Evolutionary conservation across 2,888 invertebrate species (phyloP), one percentile per base, ranked within the genome.

Genomic region (Bruchidius siliquastri): DNA sequence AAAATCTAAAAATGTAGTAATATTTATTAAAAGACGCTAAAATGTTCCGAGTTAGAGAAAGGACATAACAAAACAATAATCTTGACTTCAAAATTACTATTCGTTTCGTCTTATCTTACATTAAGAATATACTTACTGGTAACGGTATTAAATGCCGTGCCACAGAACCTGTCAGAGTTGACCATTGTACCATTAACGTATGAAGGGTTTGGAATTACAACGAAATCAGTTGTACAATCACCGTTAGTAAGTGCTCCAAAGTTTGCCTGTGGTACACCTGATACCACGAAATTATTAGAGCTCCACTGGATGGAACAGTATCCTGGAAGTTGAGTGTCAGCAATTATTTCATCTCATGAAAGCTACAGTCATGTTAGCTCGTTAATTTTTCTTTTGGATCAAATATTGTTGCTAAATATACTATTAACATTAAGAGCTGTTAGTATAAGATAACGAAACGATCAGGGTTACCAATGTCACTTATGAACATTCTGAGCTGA

Each of bases 141-240:
- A 70, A 92, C 91, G 1, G 91, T 83, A 0, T 90, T 88, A 78
- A 94, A 90, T 6, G 91, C 92, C 73, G 92, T 87, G 0, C 94
- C 94, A 82, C 94, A 95, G 86, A 93, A 94, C 68, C 94, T 88
- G 81, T 94, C 94, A 3, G 89, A 88, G 75, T 88, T 86, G 21
- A 83, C 73, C 71, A 81, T 75, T 68, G 83, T 83, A 70, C 88
- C 88, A 13, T 87, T 88, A 70, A 79, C 84, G 0, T 79, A 84
- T 21, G 76, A 76, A 0, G 94, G 92, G 85, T 92, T 90, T 3
- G 94, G 92, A 79, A 95, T 91, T 4, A 94, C 89, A 20, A 95
- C 90, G 82, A 91, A 94, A 86, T 94, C 94, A 0, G 91, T 91
- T 70, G 88, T 89, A 81, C 94, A 95, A 0, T 86, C 77, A 0